These are phyloP conservation scores for Noctua janthina DNA, from an alignment of 2,888 invertebrate species.

Conservation along the genomic window DNA sequence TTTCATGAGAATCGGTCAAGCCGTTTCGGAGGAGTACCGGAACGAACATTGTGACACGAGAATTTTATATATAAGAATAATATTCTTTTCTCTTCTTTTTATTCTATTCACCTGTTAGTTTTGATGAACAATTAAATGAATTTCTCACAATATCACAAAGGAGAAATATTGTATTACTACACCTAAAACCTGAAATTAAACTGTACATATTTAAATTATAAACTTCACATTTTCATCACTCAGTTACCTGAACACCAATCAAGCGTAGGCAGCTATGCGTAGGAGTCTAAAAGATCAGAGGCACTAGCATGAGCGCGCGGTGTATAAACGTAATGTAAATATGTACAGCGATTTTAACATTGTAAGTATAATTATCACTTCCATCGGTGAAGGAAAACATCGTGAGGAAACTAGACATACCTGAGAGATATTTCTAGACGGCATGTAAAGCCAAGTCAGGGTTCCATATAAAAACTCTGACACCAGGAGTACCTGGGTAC, in stretches of 20 bases:
- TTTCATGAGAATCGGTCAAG: no score
- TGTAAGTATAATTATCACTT: no score
- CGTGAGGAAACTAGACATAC: no score
- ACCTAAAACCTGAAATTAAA: not conserved
- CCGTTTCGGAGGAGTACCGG: no score
- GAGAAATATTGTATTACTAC: not conserved
- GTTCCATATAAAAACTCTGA: no score
- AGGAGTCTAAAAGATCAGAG: not conserved
- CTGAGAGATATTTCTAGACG: no score
- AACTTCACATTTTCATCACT: not conserved
- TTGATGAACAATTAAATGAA: not conserved
- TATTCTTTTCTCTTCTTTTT: no score
- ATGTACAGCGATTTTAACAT: not conserved
- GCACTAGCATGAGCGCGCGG: not conserved
- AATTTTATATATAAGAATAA: no score
- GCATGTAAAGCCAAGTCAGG: no score
- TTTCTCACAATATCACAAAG: not conserved
- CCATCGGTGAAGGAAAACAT: no score
- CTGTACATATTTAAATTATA: not conserved
- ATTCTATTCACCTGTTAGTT: not conserved
- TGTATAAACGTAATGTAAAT: not conserved
- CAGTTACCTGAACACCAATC: conserved; percentile 5
- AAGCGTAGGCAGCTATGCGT: conserved; percentile 22
- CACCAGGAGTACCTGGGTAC: no score
- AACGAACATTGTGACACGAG: no score